These are phyloP conservation scores for Rallus crepitans DNA, from an alignment of 2,797 vertebrate species.

Conservation along the genomic window DNA sequence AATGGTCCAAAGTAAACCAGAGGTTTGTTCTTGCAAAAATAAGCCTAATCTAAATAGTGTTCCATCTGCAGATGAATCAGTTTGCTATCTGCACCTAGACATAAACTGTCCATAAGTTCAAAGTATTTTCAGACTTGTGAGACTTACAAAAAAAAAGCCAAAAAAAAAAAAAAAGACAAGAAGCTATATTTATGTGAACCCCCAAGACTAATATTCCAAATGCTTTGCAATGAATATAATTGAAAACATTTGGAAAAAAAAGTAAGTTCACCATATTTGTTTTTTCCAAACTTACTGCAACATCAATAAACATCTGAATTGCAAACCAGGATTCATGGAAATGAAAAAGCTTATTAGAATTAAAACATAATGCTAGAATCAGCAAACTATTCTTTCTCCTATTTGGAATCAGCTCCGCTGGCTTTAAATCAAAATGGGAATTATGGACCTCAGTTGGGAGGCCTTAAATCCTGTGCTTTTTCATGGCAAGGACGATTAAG, in stretches of 20 bases:
- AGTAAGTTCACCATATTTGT: background rate
- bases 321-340: background rate
- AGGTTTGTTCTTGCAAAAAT: background rate
- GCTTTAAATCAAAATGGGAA: background rate
- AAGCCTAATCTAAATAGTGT: background rate
- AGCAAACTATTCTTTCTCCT: background rate
- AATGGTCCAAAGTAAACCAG: slow-evolving; percentile 27
- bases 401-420: background rate
- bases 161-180: background rate
- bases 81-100: background rate
- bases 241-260: slow-evolving; percentile 20
- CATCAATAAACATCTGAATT: background rate
- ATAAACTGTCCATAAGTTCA: background rate
- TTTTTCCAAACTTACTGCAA: background rate
- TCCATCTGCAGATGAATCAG: background rate
- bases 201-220: slow-evolving; percentile 31
- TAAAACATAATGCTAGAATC: background rate
- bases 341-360: background rate
- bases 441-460: background rate
- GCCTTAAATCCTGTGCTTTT: background rate
- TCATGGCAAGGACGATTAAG: background rate
- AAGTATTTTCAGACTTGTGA: background rate
- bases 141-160: background rate
- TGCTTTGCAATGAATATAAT: slow-evolving; percentile 9
- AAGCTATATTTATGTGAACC: background rate